Evolutionary conservation across 2,797 vertebrate species (phyloP), one percentile per base, ranked within the genome.

Genomic region (Sebastes ruberrimus): DNA sequence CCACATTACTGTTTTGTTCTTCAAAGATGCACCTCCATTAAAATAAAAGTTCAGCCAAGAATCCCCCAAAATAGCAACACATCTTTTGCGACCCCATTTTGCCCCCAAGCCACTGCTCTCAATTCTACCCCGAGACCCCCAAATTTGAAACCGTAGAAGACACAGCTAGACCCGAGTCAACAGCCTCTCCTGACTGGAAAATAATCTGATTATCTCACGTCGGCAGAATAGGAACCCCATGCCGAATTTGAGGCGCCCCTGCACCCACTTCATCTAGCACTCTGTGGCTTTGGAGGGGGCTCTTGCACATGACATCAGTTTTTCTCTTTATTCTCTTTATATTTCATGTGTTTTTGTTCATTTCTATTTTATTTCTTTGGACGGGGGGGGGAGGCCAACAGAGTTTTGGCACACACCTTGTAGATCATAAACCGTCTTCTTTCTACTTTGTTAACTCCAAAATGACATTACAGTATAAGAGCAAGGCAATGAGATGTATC

Each of bases 371-470:
- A 83, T 89, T 89, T 92, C 63, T 59, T 60, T 73, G 25, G n/a
- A 1, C 2, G 27, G 60, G n/a, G 56, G 28, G 33, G 38, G 35
- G 38, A 10, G 49, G 61, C 4, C 28, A 52, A 79, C 70, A 76
- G 68, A 81, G 76, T 89, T 93, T 87, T 86, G 91, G 79, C 71
- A 35, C 86, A 94, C 88, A 92, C 86, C 91, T 93, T 94, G 84
- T 96, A 95, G 94, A 91, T 94, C 94, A 94, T 93, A 90, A 94
- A 92, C 83, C 90, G 89, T 95, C 90, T 93, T 89, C 93, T 96
- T 96, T 96, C 88, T 95, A 95, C 93, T 95, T 95, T 94, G 91
- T 95, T 94, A 94, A 94, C 92, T 95, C 92, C 87, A 94, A 84
- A 84, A 93, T 84, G 86, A 88, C 90, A 93, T 94, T 93, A 93